phyloP scores from a whole-genome alignment of 2,888 invertebrate species.

The Hecatera dysodea region DNA sequence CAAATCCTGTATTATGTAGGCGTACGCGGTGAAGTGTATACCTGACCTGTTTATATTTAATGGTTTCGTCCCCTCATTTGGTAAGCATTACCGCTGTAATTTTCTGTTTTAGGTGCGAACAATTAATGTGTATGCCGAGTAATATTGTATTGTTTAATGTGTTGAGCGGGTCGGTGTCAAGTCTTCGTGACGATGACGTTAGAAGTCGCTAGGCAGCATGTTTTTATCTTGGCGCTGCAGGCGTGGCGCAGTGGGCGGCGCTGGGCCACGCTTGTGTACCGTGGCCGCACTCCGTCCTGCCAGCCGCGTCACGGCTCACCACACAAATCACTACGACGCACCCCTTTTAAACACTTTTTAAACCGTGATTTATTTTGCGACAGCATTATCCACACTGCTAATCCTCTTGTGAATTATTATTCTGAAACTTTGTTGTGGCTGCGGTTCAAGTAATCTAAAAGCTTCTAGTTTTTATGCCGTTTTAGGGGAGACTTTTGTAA shows the following conservation, averaged over 20 bases:
- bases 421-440: slow-evolving; percentile 83
- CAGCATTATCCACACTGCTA: slow-evolving; percentile 84
- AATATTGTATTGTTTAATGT: slow-evolving; percentile 53
- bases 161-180: slow-evolving; percentile 51
- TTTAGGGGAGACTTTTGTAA: slow-evolving; percentile 72
- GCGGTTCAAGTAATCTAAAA: slow-evolving; percentile 80
- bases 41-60: slow-evolving; percentile 66
- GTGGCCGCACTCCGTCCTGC: slow-evolving; percentile 39
- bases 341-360: slow-evolving; percentile 83
- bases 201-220: slow-evolving; percentile 57
- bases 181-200: slow-evolving; percentile 56
- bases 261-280: slow-evolving; percentile 47
- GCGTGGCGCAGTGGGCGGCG: slow-evolving; percentile 59
- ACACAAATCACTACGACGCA: slow-evolving; percentile 82
- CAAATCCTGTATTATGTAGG: slow-evolving; percentile 55
- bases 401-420: slow-evolving; percentile 84
- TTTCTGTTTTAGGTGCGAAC: slow-evolving; percentile 56
- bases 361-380: slow-evolving; percentile 84
- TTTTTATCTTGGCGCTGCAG: slow-evolving; percentile 79
- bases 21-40: slow-evolving; percentile 49
- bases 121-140: slow-evolving; percentile 54
- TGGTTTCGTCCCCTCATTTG: slow-evolving; percentile 60
- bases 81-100: slow-evolving; percentile 60
- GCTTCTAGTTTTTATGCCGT: slow-evolving; percentile 77
- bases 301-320: slow-evolving; percentile 70